These are phyloP conservation scores for Pempheris klunzingeri DNA, from an alignment of 2,797 vertebrate species.

Conservation along the genomic window DNA sequence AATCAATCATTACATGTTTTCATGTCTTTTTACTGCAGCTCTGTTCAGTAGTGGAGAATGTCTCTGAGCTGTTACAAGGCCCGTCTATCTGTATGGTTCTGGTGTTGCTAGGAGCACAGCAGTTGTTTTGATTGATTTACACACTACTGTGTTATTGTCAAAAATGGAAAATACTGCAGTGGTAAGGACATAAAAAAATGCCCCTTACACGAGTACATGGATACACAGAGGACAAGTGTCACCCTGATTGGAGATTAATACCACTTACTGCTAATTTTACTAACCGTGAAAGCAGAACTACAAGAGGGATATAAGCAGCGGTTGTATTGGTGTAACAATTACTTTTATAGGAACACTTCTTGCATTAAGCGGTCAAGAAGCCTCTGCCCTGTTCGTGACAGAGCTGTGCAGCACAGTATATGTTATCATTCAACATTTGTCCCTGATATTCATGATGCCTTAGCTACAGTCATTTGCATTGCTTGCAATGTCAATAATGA, in stretches of 20 bases:
- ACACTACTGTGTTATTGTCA: not conserved
- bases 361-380: not conserved
- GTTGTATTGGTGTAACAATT: not conserved
- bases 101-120: not conserved
- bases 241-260: not conserved
- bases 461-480: slow-evolving; percentile 56
- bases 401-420: not conserved
- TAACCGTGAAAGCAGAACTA: not conserved
- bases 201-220: not conserved
- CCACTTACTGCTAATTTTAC: too few species aligned
- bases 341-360: not conserved
- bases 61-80: not conserved
- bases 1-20: not conserved
- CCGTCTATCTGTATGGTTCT: not conserved
- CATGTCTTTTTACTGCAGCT: not conserved
- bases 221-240: not conserved
- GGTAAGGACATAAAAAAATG: not conserved
- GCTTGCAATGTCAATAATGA: slow-evolving; percentile 67
- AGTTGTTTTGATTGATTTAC: not conserved
- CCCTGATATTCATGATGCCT: slow-evolving; percentile 40
- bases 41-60: too few species aligned
- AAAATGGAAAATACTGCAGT: not conserved
- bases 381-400: not conserved
- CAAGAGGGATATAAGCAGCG: not conserved
- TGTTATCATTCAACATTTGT: slow-evolving; percentile 47